Evolutionary conservation across 2,888 invertebrate genomes (phyloP).

Genomic region (Prosopocoilus inquinatus): DNA sequence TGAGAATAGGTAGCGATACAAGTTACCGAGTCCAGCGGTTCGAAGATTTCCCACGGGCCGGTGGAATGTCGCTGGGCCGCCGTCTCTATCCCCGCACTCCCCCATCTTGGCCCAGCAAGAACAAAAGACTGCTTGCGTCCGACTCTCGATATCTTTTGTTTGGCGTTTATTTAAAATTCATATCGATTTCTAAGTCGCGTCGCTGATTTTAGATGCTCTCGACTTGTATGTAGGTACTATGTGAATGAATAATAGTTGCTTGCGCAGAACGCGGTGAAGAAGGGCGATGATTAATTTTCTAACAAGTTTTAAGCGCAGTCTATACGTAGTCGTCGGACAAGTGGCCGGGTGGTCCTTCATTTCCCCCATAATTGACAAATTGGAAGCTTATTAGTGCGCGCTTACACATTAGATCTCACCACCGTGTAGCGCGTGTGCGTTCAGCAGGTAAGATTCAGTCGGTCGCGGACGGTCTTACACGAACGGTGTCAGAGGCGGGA

Average conservation of each 20-base stretch:
- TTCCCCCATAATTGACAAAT: constrained; percentile 67
- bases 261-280: neutral
- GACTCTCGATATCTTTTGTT: constrained; percentile 38
- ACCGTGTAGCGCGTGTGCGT: constrained; percentile 33
- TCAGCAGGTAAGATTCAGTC: constrained; percentile 30
- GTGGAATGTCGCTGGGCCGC: constrained; percentile 44
- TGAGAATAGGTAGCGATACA: constrained; percentile 44
- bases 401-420: constrained; percentile 58
- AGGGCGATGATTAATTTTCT: neutral
- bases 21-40: constrained; percentile 32
- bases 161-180: constrained; percentile 30
- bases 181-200: constrained; percentile 14
- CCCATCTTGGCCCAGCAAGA: constrained; percentile 39
- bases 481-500: constrained; percentile 45
- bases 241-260: neutral
- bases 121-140: constrained; percentile 40
- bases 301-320: neutral
- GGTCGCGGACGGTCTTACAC: constrained; percentile 25
- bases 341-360: constrained; percentile 49
- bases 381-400: constrained; percentile 64
- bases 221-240: neutral
- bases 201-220: constrained; percentile 1
- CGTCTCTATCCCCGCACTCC: constrained; percentile 31
- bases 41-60: constrained; percentile 44
- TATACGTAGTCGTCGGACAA: constrained; percentile 23